Percentiles rank a stretch among this genome's conserved stretches.
These are phyloP conservation scores for Capromys pilorides DNA, from an alignment of 2,797 vertebrate species.

Conservation along the genomic window DNA sequence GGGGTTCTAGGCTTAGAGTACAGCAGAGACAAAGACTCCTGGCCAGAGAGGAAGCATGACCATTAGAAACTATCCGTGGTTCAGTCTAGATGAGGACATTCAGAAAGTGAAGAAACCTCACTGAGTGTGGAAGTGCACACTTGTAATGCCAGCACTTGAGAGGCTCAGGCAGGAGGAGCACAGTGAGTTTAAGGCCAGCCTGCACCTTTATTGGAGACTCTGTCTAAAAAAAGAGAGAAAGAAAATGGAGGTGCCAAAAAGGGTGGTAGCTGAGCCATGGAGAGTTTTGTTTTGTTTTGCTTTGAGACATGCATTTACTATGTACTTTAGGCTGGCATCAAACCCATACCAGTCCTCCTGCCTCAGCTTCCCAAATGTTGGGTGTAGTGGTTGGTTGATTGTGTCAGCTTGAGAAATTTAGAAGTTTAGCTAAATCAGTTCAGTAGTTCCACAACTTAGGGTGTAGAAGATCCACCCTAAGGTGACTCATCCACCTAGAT, in stretches of 20 bases:
- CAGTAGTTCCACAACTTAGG: no score
- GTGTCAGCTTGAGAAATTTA: no score
- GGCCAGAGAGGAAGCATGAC: background rate
- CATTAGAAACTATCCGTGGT: background rate
- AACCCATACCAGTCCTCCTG: background rate
- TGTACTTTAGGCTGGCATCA: background rate
- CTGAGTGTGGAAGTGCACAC: background rate
- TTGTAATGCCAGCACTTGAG: background rate
- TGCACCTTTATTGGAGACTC: background rate
- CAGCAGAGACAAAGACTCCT: background rate
- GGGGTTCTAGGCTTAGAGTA: background rate
- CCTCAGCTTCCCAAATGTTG: background rate
- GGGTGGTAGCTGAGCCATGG: background rate
- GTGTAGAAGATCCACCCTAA: no score
- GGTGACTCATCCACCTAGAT: no score
- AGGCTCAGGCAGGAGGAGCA: background rate
- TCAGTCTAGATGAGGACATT: background rate
- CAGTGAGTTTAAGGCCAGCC: background rate
- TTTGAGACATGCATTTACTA: background rate
- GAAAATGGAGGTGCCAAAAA: background rate
- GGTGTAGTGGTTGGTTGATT: no score
- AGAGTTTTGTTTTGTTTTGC: background rate
- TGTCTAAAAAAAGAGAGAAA: background rate
- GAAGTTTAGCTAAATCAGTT: no score
- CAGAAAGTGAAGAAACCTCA: background rate